Conservation (phyloP, 2,797 vertebrate species). For the Chromobotia macracanthus region DNA sequence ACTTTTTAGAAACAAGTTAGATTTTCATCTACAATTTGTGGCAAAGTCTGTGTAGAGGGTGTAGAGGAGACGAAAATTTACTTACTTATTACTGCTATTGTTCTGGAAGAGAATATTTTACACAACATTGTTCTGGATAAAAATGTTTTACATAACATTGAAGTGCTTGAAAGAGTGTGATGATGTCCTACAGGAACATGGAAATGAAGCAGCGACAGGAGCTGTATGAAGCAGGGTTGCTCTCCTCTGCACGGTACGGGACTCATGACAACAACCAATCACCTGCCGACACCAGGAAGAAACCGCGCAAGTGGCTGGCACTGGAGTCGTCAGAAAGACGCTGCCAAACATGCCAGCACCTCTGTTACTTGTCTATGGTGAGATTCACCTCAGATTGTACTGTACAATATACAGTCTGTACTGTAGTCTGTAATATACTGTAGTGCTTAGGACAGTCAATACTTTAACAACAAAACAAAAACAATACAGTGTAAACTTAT, state of each 20-base stretch:
- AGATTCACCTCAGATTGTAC: slow-evolving; percentile 59
- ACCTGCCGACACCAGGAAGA: slow-evolving; percentile 88
- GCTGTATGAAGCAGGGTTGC: slow-evolving; percentile 92
- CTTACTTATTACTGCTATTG: not conserved
- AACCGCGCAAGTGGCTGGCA: slow-evolving; percentile 94
- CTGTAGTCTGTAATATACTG: too few species aligned
- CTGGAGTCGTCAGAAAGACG: slow-evolving; percentile 95
- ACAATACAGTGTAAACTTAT: too few species aligned
- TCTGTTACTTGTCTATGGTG: slow-evolving; percentile 99
- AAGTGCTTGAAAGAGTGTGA: not conserved
- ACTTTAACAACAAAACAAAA: too few species aligned
- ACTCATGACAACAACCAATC: slow-evolving; percentile 84
- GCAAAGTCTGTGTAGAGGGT: too few species aligned
- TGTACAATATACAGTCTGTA: not conserved
- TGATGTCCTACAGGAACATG: slow-evolving; percentile 83
- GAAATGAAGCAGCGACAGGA: slow-evolving; percentile 94
- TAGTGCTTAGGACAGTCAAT: too few species aligned
- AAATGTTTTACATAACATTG: not conserved
- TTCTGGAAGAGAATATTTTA: not conserved
- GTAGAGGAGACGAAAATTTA: too few species aligned
- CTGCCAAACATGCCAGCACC: slow-evolving; percentile 96
- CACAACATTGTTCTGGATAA: not conserved
- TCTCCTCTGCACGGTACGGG: slow-evolving; percentile 93
- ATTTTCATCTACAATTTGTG: too few species aligned
- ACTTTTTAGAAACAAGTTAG: too few species aligned